Evolutionary conservation across 2,888 invertebrate species (phyloP).

Genomic region (Chelonus formosanus): DNA sequence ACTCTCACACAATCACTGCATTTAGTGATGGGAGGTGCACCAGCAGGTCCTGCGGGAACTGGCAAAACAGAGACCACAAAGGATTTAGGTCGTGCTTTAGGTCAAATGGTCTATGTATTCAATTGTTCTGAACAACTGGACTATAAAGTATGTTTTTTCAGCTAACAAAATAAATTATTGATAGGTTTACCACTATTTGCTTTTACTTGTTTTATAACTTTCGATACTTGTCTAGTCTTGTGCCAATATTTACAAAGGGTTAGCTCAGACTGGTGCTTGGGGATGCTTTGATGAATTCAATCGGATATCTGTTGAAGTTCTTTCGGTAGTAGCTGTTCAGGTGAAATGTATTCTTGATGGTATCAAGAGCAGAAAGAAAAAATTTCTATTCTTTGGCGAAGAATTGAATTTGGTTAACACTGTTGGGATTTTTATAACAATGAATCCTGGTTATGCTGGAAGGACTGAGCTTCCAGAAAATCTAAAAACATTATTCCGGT

Average conservation of each 20-base stretch:
- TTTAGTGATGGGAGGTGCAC: conserved; percentile 95
- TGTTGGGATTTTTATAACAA: conserved; percentile 92
- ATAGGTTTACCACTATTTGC: not conserved
- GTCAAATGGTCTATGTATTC: conserved; percentile 97
- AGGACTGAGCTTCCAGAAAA: conserved; percentile 90
- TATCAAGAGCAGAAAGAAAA: conserved; percentile 80
- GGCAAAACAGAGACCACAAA: conserved; percentile 98
- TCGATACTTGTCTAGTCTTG: conserved; percentile 70
- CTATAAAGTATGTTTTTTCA: conserved; percentile 72
- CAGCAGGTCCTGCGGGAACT: conserved; percentile 94
- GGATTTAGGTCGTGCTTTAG: conserved; percentile 91
- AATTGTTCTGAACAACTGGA: conserved; percentile 98
- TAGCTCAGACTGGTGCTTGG: conserved; percentile 95
- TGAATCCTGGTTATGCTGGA: conserved; percentile 97
- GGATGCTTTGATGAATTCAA: conserved; percentile 70
- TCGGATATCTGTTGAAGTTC: conserved; percentile 90
- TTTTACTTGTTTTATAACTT: conserved; percentile 4
- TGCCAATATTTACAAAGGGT: conserved; percentile 94
- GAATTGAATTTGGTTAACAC: conserved; percentile 78
- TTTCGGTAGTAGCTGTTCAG: conserved; percentile 95
- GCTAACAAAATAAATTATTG: too few relatives aligned
- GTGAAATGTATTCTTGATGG: conserved; percentile 88
- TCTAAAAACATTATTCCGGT: conserved; percentile 69
- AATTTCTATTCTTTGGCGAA: conserved; percentile 87
- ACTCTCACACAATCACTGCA: conserved; percentile 92